Base-by-base conservation (phyloP, 2,113 vertebrate genomes). In the Stomatorhinus ivindoensis region DNA sequence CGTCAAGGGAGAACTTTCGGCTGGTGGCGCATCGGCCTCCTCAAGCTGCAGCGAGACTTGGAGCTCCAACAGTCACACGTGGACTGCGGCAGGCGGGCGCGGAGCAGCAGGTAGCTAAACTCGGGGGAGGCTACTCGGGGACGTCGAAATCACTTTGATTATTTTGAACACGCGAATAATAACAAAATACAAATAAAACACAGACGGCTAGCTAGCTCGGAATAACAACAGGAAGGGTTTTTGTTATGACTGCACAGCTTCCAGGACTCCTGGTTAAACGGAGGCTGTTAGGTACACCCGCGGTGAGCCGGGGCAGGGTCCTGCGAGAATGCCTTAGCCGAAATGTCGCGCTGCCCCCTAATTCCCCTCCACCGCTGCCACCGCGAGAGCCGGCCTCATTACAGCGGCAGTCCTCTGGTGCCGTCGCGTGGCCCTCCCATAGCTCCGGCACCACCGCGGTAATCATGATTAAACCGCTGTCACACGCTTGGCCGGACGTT, bases 391-490 rank as follows among this genome's bases (percentile, higher is more conserved):
- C 21, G 24, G 44, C 42, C 91, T 94, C 91, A 92, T 95, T 95
- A 94, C 82, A 48, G 50, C 48, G 90, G 90, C 89, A 93, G 90
- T 92, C 88, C 92, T 94, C 92, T 65, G 91, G 91, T 93, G 90
- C 91, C 6, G 90, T 91, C 92, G 90, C 92, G 90, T 90, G 89
- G 89, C 92, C 86, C 92, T 92, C 90, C 90, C 91, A 92, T 91
- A 94, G 86, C 86, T 89, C 87, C 90, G 89, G 90, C 91, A 93
- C 92, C 86, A 89, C 90, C 89, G 90, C 89, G 90, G 92, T 92
- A 93, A 93, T 90, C 93, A 93, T 93, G 91, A 94, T 94, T 92
- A 93, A 95, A 93, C 93, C 92, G 91, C 92, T 93, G 89, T 92
- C 93, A 93, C 92, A 95, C 92, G 92, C 91, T 90, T 93, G 91